Evolutionary conservation across 1,140 invertebrate genomes (phyloP).

Genomic region (Cydia amplana): DNA sequence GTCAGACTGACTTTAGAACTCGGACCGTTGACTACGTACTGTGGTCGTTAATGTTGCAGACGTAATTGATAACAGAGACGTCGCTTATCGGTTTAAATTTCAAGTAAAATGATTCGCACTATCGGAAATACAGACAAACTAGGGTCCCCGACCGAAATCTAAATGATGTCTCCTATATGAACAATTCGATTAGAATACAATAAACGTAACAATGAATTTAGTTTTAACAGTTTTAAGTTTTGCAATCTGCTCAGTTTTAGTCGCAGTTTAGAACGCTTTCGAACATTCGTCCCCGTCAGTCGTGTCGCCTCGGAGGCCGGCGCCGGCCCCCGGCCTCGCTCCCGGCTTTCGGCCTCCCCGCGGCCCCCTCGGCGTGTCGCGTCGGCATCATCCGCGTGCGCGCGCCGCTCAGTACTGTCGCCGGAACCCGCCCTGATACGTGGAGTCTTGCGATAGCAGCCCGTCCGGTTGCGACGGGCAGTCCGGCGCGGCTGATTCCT

Average conservation of each 20-base stretch:
- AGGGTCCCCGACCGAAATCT: neutral
- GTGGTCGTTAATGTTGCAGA: neutral
- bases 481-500: slow-evolving; percentile 93
- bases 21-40: slow-evolving; percentile 26
- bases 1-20: slow-evolving; percentile 33
- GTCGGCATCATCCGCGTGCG: slow-evolving; percentile 42
- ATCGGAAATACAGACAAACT: neutral
- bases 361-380: neutral
- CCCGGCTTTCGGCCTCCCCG: slow-evolving; percentile 32
- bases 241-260: neutral
- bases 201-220: neutral
- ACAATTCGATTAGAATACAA: slow-evolving; percentile 13
- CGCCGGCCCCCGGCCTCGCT: neutral
- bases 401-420: slow-evolving; percentile 82
- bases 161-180: slow-evolving; percentile 3
- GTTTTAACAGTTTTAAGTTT: neutral
- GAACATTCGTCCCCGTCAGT: neutral
- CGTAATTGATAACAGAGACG: slow-evolving; percentile 21
- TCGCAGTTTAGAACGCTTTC: neutral
- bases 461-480: slow-evolving; percentile 97
- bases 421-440: slow-evolving; percentile 89
- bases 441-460: slow-evolving; percentile 96
- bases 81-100: neutral
- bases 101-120: neutral
- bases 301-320: slow-evolving; percentile 33